Conservation (phyloP, 2,797 vertebrate genomes). For the Phalanger gymnotis region DNA sequence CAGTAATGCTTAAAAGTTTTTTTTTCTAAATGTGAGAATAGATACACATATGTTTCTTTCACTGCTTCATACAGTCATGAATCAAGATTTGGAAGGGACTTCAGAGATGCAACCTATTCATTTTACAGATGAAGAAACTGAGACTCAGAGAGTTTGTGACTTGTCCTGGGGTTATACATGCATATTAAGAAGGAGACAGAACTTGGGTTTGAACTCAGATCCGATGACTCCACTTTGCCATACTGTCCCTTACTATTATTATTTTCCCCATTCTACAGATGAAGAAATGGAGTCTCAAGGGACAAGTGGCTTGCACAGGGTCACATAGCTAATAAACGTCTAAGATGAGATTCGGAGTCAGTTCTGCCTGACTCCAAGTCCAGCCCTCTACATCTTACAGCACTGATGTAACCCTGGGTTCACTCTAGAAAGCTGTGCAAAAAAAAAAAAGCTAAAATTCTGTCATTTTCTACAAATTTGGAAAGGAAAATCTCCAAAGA, state of each 20-base stretch:
- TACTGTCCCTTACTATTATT: not conserved
- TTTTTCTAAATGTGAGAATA: not conserved
- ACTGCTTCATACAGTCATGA: not conserved
- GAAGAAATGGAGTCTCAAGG: not conserved
- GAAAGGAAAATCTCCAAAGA: not conserved
- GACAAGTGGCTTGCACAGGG: not conserved
- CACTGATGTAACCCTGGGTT: not conserved
- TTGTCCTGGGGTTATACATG: not conserved
- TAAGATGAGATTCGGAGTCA: not conserved
- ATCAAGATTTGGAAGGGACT: not conserved
- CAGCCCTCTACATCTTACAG: not conserved
- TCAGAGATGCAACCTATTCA: not conserved
- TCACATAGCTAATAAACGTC: not conserved
- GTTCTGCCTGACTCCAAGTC: not conserved
- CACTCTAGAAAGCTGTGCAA: not conserved
- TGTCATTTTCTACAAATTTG: not conserved
- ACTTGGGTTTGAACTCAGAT: not conserved
- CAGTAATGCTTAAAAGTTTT: not conserved
- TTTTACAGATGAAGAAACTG: not conserved
- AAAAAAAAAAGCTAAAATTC: not conserved
- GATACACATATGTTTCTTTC: not conserved
- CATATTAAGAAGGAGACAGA: not conserved
- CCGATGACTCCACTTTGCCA: not conserved
- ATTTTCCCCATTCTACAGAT: not conserved
- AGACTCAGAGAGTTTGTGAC: not conserved